Evolutionary conservation across 2,113 vertebrate genomes (phyloP), one percentile per base, ranked within the genome.

Genomic region (Cryptomyrus ogoouensis): DNA sequence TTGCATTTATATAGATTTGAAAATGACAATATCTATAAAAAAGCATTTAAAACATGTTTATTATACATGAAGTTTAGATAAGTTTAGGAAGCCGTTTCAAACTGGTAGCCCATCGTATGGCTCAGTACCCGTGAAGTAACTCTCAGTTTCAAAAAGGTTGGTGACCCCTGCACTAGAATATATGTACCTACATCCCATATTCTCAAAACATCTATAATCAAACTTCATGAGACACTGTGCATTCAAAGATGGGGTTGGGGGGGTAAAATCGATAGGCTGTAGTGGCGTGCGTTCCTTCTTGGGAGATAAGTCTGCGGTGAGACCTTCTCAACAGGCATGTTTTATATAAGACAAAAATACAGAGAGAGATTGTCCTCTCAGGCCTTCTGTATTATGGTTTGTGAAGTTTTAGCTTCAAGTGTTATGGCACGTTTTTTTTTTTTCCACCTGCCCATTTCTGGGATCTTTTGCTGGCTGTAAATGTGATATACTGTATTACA

Each of bases 301-400:
- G 74, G 35, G 27, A 62, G 74, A 12, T 42, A 17, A 35, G 50
- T 56, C 70, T 21, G 17, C n/a, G 0, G 88, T 90, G 92, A 95
- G 88, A 39, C 92, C 94, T 91, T 93, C 88, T 93, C 92, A 91
- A 92, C 94, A 95, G 96, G 96, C 96, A 96, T 90, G 90, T 90
- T 89, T 90, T 88, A 90, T 49, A 52, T 58, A 80, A 52, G 52
- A 77, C 47, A 56, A 17, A 83, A 27, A 53, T 31, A 56, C n/a
- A 84, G 27, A 9, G 44, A 83, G 80, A 74, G 88, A 84, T 39
- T 27, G 35, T 83, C 19, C 87, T 89, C 90, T 90, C 87, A 88
- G 77, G 90, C 88, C 53, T 58, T 56, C 52, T 21, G 24, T 58
- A 88, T 83, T 83, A 46, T 35, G 39, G 8, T 53, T 77, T 88